Evolutionary conservation across 2,888 invertebrate genomes (phyloP).

Genomic region (Palloptera scutellata): DNA sequence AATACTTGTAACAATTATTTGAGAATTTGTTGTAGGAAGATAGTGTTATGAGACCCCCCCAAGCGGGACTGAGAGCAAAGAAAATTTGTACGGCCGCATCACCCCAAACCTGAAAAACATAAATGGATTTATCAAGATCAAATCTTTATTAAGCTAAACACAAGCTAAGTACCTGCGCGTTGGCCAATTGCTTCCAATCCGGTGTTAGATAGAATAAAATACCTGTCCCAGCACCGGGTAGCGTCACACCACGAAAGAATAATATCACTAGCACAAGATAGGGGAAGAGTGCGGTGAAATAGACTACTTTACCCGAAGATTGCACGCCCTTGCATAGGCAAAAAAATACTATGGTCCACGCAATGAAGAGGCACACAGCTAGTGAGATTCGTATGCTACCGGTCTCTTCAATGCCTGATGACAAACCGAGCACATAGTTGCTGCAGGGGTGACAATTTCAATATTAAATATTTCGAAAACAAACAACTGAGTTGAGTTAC

Average conservation of each 20-base stretch:
- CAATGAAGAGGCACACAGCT: constrained; percentile 76
- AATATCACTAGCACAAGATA: constrained; percentile 79
- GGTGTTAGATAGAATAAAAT: constrained; percentile 82
- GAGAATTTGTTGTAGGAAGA: constrained; percentile 86
- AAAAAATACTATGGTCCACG: constrained; percentile 81
- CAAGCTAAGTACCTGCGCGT: constrained; percentile 70
- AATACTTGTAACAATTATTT: constrained; percentile 80
- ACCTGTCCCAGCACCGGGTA: constrained; percentile 81
- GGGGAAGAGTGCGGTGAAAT: constrained; percentile 80
- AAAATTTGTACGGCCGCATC: constrained; percentile 88
- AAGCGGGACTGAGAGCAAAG: constrained; percentile 85
- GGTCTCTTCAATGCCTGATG: constrained; percentile 77
- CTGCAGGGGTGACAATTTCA: constrained; percentile 52
- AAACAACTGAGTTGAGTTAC: constrained; percentile 43
- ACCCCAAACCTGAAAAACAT: constrained; percentile 73
- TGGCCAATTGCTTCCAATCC: constrained; percentile 75
- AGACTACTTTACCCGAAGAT: constrained; percentile 82
- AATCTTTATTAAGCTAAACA: not conserved
- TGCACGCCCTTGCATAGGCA: constrained; percentile 83
- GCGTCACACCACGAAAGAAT: constrained; percentile 79
- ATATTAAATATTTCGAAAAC: not conserved
- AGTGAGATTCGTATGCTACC: constrained; percentile 74
- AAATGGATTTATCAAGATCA: constrained; percentile 1
- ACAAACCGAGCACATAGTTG: constrained; percentile 67
- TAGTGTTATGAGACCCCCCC: constrained; percentile 86